These are phyloP conservation scores for Uloborus plumipes DNA, from an alignment of 2,888 invertebrate species.

Conservation along the genomic window DNA sequence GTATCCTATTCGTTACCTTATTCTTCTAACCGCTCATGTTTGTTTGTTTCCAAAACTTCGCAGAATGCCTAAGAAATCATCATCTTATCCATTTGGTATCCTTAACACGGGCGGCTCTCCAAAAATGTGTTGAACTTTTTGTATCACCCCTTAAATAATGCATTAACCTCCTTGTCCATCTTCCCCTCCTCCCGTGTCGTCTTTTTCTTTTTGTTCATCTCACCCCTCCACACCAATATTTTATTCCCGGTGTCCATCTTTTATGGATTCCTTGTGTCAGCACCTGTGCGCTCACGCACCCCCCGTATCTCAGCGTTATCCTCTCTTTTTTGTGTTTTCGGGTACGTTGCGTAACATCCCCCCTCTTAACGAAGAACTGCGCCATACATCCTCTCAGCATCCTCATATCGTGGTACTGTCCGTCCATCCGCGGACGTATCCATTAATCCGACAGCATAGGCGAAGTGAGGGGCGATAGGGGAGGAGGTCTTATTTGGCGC, in stretches of 20 bases:
- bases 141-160: conserved; percentile 23
- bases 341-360: conserved; percentile 6
- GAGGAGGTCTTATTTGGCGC: no score
- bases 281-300: conserved; percentile 20
- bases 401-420: neutral
- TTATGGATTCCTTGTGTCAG: conserved; percentile 43
- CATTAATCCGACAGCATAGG: conserved; percentile 7
- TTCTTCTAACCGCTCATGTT: no score
- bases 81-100: no score
- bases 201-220: conserved; percentile 5
- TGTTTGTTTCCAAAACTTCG: no score
- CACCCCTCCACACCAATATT: conserved; percentile 11
- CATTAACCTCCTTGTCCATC: conserved; percentile 18
- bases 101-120: no score
- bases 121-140: conserved; percentile 2
- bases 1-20: no score
- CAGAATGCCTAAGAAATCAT: no score
- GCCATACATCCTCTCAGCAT: conserved; percentile 3
- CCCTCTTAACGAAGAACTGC: neutral
- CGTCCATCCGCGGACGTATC: conserved; percentile 15
- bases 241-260: conserved; percentile 28
- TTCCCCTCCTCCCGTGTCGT: neutral
- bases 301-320: neutral
- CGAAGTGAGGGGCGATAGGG: no score
- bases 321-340: neutral